Evolutionary conservation across 2,888 invertebrate genomes (phyloP), one percentile per base, ranked within the genome.

Genomic region (Hypsopygia costalis): DNA sequence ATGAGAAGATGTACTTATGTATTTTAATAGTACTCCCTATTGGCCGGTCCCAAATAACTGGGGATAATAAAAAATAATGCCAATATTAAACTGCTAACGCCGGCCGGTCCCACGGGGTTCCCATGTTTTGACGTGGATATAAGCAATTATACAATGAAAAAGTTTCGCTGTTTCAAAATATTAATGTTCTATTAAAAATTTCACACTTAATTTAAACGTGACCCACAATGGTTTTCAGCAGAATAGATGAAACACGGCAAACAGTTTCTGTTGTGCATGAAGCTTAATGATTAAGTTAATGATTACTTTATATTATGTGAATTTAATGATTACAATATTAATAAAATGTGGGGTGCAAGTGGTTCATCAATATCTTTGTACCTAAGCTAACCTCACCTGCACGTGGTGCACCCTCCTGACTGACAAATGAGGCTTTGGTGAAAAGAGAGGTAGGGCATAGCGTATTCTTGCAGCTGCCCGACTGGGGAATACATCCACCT

Each of bases 11-110:
- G 51, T 46, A 58, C 16, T 25, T 55, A 47, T 36, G 45, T 50
- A 41, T 58, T 55, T 55, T 55, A 48, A 55, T 50, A 47, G 36
- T 36, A 37, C 27, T 51, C 48, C 40, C 44, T 60, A 69, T 64
- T 52, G 58, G 53, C 58, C 47, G 50, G 50, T 44, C 46, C 46
- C 46, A 44, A 64, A 67, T 66, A 67, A 68, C 67, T 58, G 47
- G 49, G 43, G 51, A 51, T 62, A 68, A 74, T 77, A 78, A 80
- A 79, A 77, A 72, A 64, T 69, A 69, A 76, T 62, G 66, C 59
- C 65, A 55, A 65, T 69, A 72, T 72, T 69, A 75, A 76, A 69
- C 60, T 52, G 61, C 59, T 51, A 61, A 57, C 69, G 52, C 54
- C 49, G 55, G 55, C 43, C 51, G 34, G 39, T 56, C 74, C 71